Evolutionary conservation across 2,888 invertebrate genomes (phyloP).

Genomic region (Agonopterix alstromeriana): DNA sequence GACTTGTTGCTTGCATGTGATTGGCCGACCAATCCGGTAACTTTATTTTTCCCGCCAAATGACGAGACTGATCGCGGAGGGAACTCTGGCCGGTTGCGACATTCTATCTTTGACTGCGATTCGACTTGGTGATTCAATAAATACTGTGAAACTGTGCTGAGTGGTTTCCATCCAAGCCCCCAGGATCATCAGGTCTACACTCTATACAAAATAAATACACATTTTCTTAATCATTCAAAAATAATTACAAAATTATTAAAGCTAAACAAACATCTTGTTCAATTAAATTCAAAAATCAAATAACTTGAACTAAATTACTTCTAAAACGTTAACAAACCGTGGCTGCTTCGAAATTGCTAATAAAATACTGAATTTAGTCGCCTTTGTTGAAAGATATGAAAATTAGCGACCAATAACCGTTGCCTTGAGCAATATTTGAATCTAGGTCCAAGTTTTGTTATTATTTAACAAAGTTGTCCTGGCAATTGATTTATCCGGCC

Average conservation of each 20-base stretch:
- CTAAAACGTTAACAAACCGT: neutral
- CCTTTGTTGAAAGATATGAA: neutral
- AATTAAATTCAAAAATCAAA: neutral
- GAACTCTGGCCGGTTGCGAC: too few species aligned
- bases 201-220: slow-evolving; percentile 13
- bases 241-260: slow-evolving; percentile 14
- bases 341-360: neutral
- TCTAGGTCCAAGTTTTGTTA: neutral
- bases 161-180: too few species aligned
- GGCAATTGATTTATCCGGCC: too few species aligned
- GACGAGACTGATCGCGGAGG: too few species aligned
- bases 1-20: too few species aligned
- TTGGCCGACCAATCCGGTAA: too few species aligned
- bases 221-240: slow-evolving; percentile 11
- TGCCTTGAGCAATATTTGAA: neutral
- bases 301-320: neutral
- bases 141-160: too few species aligned
- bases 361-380: neutral
- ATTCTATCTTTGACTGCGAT: too few species aligned
- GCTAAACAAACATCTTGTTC: slow-evolving; percentile 4
- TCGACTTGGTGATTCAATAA: too few species aligned
- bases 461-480: neutral
- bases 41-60: too few species aligned
- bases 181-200: too few species aligned
- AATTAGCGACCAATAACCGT: neutral